Base-by-base conservation (phyloP, 1,140 invertebrate genomes). In the Caligus rogercresseyi region DNA sequence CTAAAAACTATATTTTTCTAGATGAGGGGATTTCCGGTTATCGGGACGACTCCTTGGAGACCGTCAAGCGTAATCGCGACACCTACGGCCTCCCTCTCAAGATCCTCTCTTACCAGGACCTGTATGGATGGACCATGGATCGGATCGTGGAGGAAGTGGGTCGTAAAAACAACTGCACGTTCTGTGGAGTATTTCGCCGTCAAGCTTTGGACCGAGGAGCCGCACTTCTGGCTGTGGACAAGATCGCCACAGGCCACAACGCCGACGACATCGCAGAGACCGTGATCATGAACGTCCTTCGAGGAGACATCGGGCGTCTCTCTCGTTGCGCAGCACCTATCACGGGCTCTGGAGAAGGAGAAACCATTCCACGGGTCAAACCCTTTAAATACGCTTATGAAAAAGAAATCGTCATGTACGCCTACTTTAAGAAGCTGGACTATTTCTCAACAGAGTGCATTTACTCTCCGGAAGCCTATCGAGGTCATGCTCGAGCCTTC, bases 71-170 rank as follows among this genome's bases (percentile, higher is more conserved):
- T 72, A 98, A 98, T 71, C 77, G 86, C 68, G 81, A 85, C 68
- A 89, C 98, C 72, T 98, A 98, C 78, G 78, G 82, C 66, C 83
- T 99, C 74, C 87, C 91, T 31, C 75, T 99, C 24, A 95, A 89
- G 78, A 93, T 98, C 64, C 77, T 98, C 3, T 98, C 93, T 0
- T 99, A 99, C 72, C 84, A 98, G 78, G 91, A 98, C 67, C 75
- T 99, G 0, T 99, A 98, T 79, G 95, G 94, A 0, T 99, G 95
- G 95, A 98, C 93, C 18, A 99, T 99, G 96, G 96, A 99, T 79
- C 15, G 26, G 15, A 16, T 61, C 26, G 51, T 65, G 13, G 21
- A 65, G 0, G 74, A 88, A 78, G 90, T 98, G 67, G 96, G 96
- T 0, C 79, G 83, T 55, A 96, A 93, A 73, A 99, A 96, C 75